phyloP scores from a whole-genome alignment of 1,140 invertebrate genomes.

The Drosophila quadrilineata region DNA sequence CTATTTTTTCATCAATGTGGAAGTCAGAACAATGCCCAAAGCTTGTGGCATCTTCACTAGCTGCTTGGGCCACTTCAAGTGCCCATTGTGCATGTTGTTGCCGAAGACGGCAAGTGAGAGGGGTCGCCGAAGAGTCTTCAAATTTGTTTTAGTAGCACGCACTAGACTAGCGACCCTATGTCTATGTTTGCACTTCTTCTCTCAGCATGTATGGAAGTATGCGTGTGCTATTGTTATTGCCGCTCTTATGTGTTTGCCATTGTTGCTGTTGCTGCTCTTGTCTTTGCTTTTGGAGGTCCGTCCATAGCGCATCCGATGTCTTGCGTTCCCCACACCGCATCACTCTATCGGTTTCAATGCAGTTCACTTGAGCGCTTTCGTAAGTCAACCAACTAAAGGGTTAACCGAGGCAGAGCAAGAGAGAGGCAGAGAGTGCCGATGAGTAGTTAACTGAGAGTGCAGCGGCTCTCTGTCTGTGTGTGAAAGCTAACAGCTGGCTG shows the following conservation, averaged over 20 bases:
- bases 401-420: slow-evolving; percentile 30
- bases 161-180: slow-evolving; percentile 64
- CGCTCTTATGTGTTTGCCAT: slow-evolving; percentile 33
- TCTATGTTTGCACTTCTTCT: slow-evolving; percentile 43
- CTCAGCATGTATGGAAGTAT: too few species aligned
- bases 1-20: too few species aligned
- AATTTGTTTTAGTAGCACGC: slow-evolving; percentile 49
- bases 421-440: slow-evolving; percentile 11
- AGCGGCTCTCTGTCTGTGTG: too few species aligned
- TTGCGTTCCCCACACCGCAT: not conserved
- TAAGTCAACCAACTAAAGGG: slow-evolving; percentile 54
- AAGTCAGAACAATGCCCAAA: slow-evolving; percentile 56
- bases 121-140: slow-evolving; percentile 10
- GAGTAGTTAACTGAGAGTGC: slow-evolving; percentile 8
- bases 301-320: slow-evolving; percentile 43
- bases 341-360: slow-evolving; percentile 23
- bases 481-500: slow-evolving; percentile 38
- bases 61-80: slow-evolving; percentile 47
- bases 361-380: slow-evolving; percentile 70
- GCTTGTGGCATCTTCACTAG: slow-evolving; percentile 56
- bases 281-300: slow-evolving; percentile 57
- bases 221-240: slow-evolving; percentile 53
- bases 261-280: slow-evolving; percentile 40
- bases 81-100: slow-evolving; percentile 61
- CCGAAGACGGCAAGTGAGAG: not conserved